phyloP scores from a whole-genome alignment of 2,113 vertebrate genomes.

The Holacanthus passer region DNA sequence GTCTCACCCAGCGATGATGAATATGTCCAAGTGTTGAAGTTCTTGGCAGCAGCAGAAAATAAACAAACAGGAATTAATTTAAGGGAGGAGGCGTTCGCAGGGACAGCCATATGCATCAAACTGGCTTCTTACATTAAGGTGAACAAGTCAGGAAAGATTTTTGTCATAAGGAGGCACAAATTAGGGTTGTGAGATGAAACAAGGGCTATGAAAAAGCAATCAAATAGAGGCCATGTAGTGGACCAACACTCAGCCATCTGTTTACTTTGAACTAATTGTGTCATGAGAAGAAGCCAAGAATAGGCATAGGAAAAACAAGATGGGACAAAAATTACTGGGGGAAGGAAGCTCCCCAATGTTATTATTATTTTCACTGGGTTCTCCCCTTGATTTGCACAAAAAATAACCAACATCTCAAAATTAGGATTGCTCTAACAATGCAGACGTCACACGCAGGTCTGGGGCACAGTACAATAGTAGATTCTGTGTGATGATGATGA shows the following conservation, averaged over 20 bases:
- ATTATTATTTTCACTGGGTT: constrained; percentile 14
- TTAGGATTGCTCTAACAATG: not conserved
- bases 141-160: constrained; percentile 57
- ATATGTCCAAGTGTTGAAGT: constrained; percentile 47
- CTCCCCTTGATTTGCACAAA: not conserved
- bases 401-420: not conserved
- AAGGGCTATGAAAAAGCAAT: constrained; percentile 46
- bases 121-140: constrained; percentile 52
- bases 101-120: constrained; percentile 56
- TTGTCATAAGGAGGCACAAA: constrained; percentile 47
- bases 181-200: constrained; percentile 53
- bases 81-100: constrained; percentile 40
- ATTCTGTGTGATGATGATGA: not conserved
- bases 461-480: not conserved
- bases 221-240: constrained; percentile 32
- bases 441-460: not conserved
- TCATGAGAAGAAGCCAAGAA: constrained; percentile 49
- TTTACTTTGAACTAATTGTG: constrained; percentile 39
- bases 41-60: constrained; percentile 59
- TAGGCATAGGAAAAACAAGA: constrained; percentile 27
- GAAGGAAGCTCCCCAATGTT: not conserved
- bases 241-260: constrained; percentile 62
- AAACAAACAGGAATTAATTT: constrained; percentile 65
- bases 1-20: constrained; percentile 31
- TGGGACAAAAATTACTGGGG: not conserved